Conservation (phyloP, 2,888 invertebrate genomes). For the Oasisia sp. region DNA sequence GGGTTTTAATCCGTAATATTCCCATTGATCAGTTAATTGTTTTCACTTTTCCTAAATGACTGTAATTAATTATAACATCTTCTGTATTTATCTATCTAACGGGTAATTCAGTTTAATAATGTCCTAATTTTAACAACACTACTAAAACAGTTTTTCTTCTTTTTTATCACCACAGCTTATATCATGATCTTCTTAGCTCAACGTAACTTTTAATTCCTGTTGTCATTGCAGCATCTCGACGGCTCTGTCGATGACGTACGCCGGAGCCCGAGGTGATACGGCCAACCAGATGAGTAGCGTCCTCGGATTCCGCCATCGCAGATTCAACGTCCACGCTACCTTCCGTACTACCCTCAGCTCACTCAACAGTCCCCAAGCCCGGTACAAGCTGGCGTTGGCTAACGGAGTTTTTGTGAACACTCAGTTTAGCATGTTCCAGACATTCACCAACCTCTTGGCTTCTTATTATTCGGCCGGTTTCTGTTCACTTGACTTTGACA, state of each 20-base stretch:
- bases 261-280: not conserved
- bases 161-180: too few species aligned
- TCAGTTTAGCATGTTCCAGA: not conserved
- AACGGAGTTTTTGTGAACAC: not conserved
- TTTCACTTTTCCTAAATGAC: too few species aligned
- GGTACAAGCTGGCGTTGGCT: not conserved
- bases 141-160: too few species aligned
- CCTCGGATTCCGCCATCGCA: not conserved
- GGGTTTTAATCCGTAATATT: too few species aligned
- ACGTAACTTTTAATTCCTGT: not conserved
- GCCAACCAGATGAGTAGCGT: not conserved
- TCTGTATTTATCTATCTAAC: too few species aligned
- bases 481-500: conserved; percentile 38
- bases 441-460: not conserved
- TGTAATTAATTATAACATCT: too few species aligned
- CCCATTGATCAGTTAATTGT: too few species aligned
- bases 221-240: not conserved
- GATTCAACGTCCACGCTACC: not conserved
- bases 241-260: not conserved
- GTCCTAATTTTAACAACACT: too few species aligned
- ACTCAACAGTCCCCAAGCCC: not conserved
- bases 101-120: too few species aligned
- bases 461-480: not conserved
- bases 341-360: not conserved
- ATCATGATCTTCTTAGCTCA: too few species aligned